Percentiles rank a stretch among this genome's conserved stretches.
phyloP scores from a whole-genome alignment of 1,140 invertebrate species.

The Ostrea denselamellosa region DNA sequence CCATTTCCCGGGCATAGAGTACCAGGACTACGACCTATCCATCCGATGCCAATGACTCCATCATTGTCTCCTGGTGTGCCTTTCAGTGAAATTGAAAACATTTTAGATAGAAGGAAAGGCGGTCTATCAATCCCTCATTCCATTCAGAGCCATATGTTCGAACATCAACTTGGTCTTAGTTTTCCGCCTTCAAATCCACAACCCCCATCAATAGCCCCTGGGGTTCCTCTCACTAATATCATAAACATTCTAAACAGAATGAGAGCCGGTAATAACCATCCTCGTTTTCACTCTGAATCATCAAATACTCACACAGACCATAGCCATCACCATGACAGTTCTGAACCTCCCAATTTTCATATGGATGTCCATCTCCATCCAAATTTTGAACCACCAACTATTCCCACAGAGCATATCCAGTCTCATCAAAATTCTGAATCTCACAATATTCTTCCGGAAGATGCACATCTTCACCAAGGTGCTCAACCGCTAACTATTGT shows the following conservation, averaged over 20 bases:
- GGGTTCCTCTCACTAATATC: not conserved
- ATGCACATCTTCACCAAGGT: not conserved
- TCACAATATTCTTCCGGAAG: not conserved
- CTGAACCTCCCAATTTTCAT: not conserved
- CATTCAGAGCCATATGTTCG: not conserved
- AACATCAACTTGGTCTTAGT: not conserved
- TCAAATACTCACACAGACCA: not conserved
- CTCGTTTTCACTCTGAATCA: not conserved
- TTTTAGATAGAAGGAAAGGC: not conserved
- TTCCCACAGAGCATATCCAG: not conserved
- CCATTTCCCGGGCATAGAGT: not conserved
- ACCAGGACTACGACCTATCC: not conserved
- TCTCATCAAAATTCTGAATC: not conserved
- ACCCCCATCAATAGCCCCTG: not conserved
- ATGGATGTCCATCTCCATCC: not conserved
- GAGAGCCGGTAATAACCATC: not conserved
- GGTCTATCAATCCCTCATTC: not conserved
- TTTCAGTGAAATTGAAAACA: conserved; percentile 16
- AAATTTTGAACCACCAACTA: not conserved
- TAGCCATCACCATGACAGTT: not conserved
- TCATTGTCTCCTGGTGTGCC: not conserved
- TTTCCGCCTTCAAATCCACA: not conserved
- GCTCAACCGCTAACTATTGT: not conserved
- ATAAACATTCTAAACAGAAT: conserved; percentile 28
- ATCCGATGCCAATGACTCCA: not conserved